These are phyloP conservation scores for Lytechinus variegatus DNA, from an alignment of 35 echinoderm and acorn worm species.

Conservation along the genomic window DNA sequence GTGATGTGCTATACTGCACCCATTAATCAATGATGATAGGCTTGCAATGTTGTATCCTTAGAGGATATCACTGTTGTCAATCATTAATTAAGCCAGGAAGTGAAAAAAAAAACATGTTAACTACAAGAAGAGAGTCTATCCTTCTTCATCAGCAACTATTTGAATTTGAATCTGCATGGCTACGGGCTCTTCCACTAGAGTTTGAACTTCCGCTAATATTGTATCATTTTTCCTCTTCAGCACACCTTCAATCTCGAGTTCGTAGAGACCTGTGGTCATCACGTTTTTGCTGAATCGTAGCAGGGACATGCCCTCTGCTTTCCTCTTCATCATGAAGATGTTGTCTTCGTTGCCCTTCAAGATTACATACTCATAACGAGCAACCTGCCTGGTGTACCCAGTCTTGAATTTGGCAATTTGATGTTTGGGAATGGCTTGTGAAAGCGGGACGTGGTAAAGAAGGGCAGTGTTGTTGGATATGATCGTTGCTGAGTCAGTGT, in stretches of 20 bases:
- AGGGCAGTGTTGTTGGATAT: constrained; percentile 61
- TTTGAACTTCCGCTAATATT: constrained; percentile 58
- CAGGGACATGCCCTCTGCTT: constrained; percentile 56
- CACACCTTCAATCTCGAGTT: constrained; percentile 69
- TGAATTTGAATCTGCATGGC: constrained; percentile 45
- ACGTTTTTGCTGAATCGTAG: constrained; percentile 61
- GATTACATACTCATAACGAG: constrained; percentile 55
- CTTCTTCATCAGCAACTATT: constrained; percentile 24
- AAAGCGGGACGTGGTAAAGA: constrained; percentile 63
- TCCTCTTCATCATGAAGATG: constrained; percentile 59
- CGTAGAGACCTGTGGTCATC: constrained; percentile 22
- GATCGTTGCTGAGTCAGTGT: not conserved
- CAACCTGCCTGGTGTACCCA: constrained; percentile 54
- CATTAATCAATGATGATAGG: not conserved
- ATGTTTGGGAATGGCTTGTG: constrained; percentile 51
- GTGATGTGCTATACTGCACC: not conserved
- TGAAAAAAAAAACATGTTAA: not conserved
- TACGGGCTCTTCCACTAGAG: constrained; percentile 58
- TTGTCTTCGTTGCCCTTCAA: constrained; percentile 52
- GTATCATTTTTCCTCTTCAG: constrained; percentile 51
- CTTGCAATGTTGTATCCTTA: not conserved
- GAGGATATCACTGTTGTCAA: not conserved
- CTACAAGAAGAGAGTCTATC: not conserved
- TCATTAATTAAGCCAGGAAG: not conserved
- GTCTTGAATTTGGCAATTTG: constrained; percentile 66